Percentiles rank a stretch among this genome's conserved stretches.
phyloP scores from a whole-genome alignment of 2,888 invertebrate genomes.

The Anagyrus pseudococci region DNA sequence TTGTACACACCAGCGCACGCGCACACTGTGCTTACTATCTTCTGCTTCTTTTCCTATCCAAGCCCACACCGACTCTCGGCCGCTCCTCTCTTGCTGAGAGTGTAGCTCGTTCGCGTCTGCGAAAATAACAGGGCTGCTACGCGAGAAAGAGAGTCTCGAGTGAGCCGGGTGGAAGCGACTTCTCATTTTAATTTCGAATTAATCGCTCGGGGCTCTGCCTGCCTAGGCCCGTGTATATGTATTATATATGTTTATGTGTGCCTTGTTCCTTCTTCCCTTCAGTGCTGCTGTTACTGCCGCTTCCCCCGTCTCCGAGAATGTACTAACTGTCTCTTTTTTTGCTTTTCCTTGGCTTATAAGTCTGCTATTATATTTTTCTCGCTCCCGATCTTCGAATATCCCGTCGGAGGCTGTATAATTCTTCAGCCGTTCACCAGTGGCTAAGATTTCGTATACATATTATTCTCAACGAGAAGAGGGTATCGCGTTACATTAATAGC shows the following conservation, averaged over 20 bases:
- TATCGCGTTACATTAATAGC: conserved; percentile 28
- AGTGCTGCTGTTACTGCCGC: background rate
- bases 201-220: conserved; percentile 36
- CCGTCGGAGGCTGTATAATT: background rate
- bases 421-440: background rate
- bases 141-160: conserved; percentile 15
- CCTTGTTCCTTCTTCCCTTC: conserved; percentile 8
- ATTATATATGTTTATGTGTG: too few species aligned
- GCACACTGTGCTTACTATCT: background rate
- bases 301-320: background rate
- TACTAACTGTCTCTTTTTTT: background rate
- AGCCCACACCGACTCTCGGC: background rate
- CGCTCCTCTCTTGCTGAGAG: conserved; percentile 8
- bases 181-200: conserved; percentile 47
- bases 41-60: conserved; percentile 14
- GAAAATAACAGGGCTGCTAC: conserved; percentile 28
- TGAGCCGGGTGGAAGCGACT: conserved; percentile 34
- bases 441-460: background rate
- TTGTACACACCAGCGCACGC: conserved; percentile 15
- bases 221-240: too few species aligned
- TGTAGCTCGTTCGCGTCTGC: too few species aligned
- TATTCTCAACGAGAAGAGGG: background rate
- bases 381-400: background rate
- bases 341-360: background rate
- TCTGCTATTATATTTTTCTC: background rate